These are phyloP conservation scores for Coptodon rendalli DNA, from an alignment of 2,113 vertebrate genomes.

Conservation along the genomic window DNA sequence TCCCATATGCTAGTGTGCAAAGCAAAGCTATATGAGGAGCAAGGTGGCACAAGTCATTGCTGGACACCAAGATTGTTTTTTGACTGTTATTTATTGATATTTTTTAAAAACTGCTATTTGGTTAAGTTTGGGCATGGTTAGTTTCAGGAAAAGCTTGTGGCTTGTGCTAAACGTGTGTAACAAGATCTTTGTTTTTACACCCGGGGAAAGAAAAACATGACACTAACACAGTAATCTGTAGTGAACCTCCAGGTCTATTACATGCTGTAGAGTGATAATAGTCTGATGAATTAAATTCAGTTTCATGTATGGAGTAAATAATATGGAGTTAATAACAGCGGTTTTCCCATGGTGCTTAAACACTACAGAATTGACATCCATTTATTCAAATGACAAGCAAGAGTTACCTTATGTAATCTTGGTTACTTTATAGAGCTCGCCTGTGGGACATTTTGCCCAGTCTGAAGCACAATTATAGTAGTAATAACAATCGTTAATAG, in stretches of 20 bases:
- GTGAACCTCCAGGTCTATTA: background rate
- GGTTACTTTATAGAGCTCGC: background rate
- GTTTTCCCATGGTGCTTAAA: background rate
- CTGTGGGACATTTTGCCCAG: background rate
- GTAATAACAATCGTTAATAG: fast-evolving
- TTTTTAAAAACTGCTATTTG: background rate
- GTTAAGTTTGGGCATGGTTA: background rate
- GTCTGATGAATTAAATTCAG: background rate
- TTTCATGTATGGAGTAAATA: fast-evolving
- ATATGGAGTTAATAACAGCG: background rate
- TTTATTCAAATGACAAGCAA: background rate
- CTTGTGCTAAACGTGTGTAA: background rate
- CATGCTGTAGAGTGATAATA: background rate
- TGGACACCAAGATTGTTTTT: background rate
- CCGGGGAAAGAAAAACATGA: background rate
- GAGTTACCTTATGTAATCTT: background rate
- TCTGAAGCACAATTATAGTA: background rate
- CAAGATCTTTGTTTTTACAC: background rate
- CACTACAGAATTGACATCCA: background rate
- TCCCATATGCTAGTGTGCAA: background rate
- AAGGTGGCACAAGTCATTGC: background rate
- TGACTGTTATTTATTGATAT: background rate
- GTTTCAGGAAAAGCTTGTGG: background rate
- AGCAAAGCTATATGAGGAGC: background rate
- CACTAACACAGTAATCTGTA: background rate